phyloP scores from a whole-genome alignment of 1,140 invertebrate genomes.

The Macrobrachium rosenbergii region DNA sequence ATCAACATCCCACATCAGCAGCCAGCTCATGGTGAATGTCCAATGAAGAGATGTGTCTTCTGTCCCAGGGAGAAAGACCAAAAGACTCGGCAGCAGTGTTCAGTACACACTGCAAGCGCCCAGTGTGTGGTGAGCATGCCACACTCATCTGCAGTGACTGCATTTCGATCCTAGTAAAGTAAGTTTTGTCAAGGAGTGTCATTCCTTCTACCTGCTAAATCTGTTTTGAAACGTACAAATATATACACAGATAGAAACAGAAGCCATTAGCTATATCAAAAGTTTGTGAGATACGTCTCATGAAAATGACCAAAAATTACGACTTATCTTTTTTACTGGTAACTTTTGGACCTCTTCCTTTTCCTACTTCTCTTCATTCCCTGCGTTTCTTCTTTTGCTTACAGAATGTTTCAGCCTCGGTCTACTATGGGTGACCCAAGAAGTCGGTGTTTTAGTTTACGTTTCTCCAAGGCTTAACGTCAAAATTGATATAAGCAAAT shows the following conservation, averaged over 20 bases:
- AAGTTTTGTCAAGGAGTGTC: conserved; percentile 27
- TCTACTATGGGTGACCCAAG: too few relatives aligned
- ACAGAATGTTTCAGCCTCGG: background rate
- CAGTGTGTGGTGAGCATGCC: conserved; percentile 25
- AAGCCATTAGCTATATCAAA: background rate
- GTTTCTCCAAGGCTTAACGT: too few relatives aligned
- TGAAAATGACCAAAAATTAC: conserved; percentile 32
- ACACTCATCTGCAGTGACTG: conserved; percentile 7
- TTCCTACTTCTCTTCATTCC: conserved; percentile 9
- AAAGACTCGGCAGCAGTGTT: conserved; percentile 25
- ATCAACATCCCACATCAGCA: conserved; percentile 33
- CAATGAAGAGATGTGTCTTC: conserved; percentile 33
- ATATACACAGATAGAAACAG: background rate
- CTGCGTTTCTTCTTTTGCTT: conserved; percentile 27
- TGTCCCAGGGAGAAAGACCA: conserved; percentile 23
- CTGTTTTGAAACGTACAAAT: conserved; percentile 1
- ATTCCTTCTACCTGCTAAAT: conserved; percentile 31
- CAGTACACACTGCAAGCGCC: conserved; percentile 26
- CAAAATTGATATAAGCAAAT: too few relatives aligned
- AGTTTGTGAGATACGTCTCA: background rate
- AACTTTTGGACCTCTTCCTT: background rate
- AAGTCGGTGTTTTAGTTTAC: too few relatives aligned
- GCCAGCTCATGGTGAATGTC: background rate
- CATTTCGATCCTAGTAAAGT: conserved; percentile 29
- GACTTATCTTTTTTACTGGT: background rate